Base-by-base conservation (phyloP, 2,113 vertebrate species). In the Ploceus nigricollis region DNA sequence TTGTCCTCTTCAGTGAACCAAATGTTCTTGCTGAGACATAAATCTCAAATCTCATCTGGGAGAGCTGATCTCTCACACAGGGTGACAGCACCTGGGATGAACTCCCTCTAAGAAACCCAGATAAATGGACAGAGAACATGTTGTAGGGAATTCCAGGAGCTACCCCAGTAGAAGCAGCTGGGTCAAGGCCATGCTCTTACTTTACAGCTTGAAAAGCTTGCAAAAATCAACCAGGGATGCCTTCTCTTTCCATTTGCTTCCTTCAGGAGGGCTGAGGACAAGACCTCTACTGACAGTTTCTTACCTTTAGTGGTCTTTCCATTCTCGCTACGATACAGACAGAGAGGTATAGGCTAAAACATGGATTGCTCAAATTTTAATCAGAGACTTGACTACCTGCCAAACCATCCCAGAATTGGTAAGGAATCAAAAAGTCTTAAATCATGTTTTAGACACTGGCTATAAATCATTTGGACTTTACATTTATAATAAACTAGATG, bases 371-470 rank as follows among this genome's bases (percentile, higher is more conserved):
- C 64, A 66, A 45, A 95, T 78, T 84, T 94, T 94, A 87, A 94
- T 91, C 70, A 73, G 40, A 77, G 33, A 78, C 28, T 81, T 94
- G 90, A 81, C 47, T 64, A 83, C 30, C 33, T 87, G 82, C 93
- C 94, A 97, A 94, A 69, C 19, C 37, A 90, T 81, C 51, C 31
- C 40, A 92, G 69, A 87, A 87, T 2, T 93, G 86, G 82, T 93
- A 91, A 93, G 63, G 72, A 93, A 92, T 96, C 82, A 95, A 87
- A 94, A 93, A 45, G n/a, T 78, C 72, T 89, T 96, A 93, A 93
- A 94, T 91, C 57, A 84, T 9, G 4, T 51, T 82, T 92, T 68
- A 94, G 72, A 94, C 64, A 53, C 23, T 57, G 64, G 39, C 79
- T 76, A 92, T 93, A 93, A 96, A 95, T 94, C 82, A 95, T 83